phyloP scores from a whole-genome alignment of 92 coral and sea anemone genomes.

The Umimayanthus kanabou region DNA sequence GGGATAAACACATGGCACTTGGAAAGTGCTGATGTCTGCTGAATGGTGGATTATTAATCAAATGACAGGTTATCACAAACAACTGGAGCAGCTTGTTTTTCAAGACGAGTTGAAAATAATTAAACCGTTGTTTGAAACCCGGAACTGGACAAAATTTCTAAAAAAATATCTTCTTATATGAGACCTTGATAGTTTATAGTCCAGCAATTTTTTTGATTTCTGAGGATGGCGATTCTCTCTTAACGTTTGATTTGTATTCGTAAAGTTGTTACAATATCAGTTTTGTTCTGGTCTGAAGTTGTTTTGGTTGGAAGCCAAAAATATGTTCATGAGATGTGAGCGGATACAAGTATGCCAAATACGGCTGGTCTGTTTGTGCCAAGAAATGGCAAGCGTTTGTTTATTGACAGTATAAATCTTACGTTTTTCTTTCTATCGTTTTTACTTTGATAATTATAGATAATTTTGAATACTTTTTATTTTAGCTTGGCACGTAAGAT shows the following conservation, averaged over 20 bases:
- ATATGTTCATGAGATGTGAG: conserved; percentile 3
- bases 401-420: neutral
- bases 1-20: conserved; percentile 29
- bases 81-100: conserved; percentile 12
- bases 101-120: neutral
- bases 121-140: neutral
- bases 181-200: neutral
- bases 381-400: neutral
- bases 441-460: neutral
- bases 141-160: neutral
- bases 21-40: conserved; percentile 12
- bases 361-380: neutral
- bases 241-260: neutral
- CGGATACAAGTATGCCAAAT: neutral
- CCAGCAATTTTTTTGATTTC: neutral
- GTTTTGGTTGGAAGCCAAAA: conserved; percentile 37
- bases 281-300: conserved; percentile 14
- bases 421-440: neutral
- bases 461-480: neutral
- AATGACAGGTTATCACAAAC: neutral
- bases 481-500: neutral
- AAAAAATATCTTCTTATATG: neutral
- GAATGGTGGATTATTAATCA: conserved; percentile 9
- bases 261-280: conserved; percentile 7
- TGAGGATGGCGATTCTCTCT: neutral